These are phyloP conservation scores for Listronotus oregonensis DNA, from an alignment of 1,140 invertebrate species.

Conservation along the genomic window DNA sequence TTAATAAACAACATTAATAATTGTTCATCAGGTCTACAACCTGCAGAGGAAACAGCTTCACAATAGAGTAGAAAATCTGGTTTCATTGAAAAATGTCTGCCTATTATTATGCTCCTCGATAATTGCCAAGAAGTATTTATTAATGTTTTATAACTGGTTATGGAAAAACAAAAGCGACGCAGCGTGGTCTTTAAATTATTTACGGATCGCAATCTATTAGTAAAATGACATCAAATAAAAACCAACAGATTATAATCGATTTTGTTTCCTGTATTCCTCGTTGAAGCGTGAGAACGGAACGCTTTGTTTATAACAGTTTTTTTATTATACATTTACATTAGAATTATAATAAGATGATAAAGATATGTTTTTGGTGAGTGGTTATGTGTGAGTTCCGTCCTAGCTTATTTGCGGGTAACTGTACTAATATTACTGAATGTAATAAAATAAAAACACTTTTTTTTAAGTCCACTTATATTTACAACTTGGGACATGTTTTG, in stretches of 20 bases:
- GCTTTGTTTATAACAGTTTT: constrained; percentile 10
- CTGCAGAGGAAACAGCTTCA: constrained; percentile 29
- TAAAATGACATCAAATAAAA: constrained; percentile 30
- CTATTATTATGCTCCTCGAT: constrained; percentile 28
- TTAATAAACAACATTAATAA: constrained; percentile 36
- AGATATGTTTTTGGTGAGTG: too few relatives aligned
- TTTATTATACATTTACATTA: neutral
- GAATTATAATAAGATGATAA: neutral
- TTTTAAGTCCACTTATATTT: too few relatives aligned
- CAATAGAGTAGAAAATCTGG: constrained; percentile 34
- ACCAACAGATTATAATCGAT: constrained; percentile 28
- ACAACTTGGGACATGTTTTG: too few relatives aligned
- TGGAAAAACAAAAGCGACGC: constrained; percentile 18
- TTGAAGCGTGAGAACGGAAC: constrained; percentile 33
- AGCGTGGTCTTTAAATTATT: constrained; percentile 22
- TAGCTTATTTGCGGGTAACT: too few relatives aligned
- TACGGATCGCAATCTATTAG: constrained; percentile 31
- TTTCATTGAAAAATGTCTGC: constrained; percentile 33
- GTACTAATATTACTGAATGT: too few relatives aligned
- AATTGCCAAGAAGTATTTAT: constrained; percentile 26
- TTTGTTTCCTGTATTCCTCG: constrained; percentile 28
- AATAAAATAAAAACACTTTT: too few relatives aligned
- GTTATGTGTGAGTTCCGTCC: too few relatives aligned
- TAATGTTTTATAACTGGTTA: constrained; percentile 32
- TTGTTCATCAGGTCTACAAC: constrained; percentile 32